phyloP scores from a whole-genome alignment of 30 jellyfish, hydroid and myxozoan species.

The Cassiopea andromeda region DNA sequence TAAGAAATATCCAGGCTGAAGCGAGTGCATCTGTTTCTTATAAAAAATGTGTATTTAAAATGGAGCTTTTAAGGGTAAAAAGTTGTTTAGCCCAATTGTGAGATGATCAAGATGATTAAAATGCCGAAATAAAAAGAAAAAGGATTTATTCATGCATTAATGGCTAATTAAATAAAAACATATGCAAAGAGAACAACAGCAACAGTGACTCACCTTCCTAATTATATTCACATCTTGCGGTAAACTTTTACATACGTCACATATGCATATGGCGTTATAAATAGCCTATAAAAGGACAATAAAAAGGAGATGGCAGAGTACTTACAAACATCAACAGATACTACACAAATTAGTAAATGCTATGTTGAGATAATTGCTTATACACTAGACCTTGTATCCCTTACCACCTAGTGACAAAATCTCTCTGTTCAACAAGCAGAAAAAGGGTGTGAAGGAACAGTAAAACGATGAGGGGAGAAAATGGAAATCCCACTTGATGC shows the following conservation, averaged over 20 bases:
- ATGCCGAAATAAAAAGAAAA: not conserved
- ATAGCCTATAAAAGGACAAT: slow-evolving; percentile 62
- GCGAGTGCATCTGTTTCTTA: too few relatives aligned
- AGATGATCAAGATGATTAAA: not conserved
- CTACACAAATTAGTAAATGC: not conserved
- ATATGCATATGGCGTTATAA: slow-evolving; percentile 90
- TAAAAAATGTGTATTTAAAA: too few relatives aligned
- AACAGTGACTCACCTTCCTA: slow-evolving; percentile 42
- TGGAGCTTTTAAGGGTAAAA: too few relatives aligned
- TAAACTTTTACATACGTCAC: slow-evolving; percentile 85
- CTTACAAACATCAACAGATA: not conserved
- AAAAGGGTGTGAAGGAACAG: too few relatives aligned
- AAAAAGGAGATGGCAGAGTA: not conserved
- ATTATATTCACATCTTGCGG: slow-evolving; percentile 77
- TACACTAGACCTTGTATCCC: too few relatives aligned
- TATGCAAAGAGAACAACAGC: not conserved
- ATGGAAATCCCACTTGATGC: too few relatives aligned
- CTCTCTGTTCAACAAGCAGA: too few relatives aligned
- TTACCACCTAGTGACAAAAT: too few relatives aligned
- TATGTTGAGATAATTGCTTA: too few relatives aligned
- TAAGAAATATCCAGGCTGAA: too few relatives aligned
- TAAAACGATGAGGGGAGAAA: too few relatives aligned
- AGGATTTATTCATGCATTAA: not conserved
- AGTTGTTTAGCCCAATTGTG: not conserved
- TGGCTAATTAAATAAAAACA: not conserved